Evolutionary conservation across 2,888 invertebrate genomes (phyloP).

Genomic region (Lasioglossum villosulum): DNA sequence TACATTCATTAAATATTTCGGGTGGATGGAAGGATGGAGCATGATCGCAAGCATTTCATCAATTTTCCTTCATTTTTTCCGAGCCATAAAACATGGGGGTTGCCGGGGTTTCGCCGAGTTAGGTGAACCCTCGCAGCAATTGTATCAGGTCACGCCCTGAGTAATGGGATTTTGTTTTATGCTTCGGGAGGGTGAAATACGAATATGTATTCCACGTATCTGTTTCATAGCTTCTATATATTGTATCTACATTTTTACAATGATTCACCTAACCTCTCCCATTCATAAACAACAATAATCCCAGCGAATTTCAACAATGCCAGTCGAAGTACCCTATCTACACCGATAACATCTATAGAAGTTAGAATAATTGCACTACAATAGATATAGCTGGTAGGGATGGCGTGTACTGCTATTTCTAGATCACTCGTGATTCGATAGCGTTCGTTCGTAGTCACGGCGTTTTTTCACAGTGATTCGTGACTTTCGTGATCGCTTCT

Average conservation of each 20-base stretch:
- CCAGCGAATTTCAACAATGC: not conserved
- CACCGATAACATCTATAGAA: not conserved
- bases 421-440: too few relatives aligned
- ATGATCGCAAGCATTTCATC: not conserved
- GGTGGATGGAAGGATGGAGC: not conserved
- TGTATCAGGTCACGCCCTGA: not conserved
- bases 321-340: not conserved
- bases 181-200: not conserved
- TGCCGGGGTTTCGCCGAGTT: not conserved
- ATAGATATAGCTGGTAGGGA: too few relatives aligned
- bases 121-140: not conserved
- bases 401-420: too few relatives aligned
- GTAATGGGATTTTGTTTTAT: not conserved
- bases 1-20: not conserved
- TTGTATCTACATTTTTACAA: not conserved
- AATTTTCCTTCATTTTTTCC: not conserved
- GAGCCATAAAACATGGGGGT: not conserved
- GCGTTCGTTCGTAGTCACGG: too few relatives aligned
- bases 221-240: not conserved
- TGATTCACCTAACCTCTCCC: not conserved
- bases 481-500: too few relatives aligned
- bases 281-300: conserved; percentile 23
- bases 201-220: not conserved
- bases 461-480: too few relatives aligned
- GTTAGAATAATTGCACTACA: not conserved